Evolutionary conservation across 2,113 vertebrate genomes (phyloP).

Genomic region (Centropus bengalensis): DNA sequence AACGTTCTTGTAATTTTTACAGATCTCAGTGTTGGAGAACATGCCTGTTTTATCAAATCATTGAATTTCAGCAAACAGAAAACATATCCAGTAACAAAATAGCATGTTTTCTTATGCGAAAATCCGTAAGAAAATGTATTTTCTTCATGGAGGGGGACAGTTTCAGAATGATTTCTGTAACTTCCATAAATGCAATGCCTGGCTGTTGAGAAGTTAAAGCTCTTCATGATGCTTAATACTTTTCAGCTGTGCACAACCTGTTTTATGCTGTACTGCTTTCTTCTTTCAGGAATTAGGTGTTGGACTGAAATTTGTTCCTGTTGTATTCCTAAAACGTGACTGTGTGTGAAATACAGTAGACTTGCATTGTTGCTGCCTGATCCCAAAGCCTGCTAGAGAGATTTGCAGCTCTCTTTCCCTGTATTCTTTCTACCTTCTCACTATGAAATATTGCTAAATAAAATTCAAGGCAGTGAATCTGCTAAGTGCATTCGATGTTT

Average conservation of each 20-base stretch:
- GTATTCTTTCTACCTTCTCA: not conserved
- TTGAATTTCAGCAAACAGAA: not conserved
- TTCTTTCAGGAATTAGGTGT: not conserved
- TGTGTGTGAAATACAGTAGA: not conserved
- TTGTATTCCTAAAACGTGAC: not conserved
- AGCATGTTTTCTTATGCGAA: not conserved
- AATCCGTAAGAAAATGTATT: not conserved
- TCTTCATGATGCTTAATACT: not conserved
- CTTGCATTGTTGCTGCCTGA: not conserved
- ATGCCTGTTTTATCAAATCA: not conserved
- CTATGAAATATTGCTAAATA: not conserved
- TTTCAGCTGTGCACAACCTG: not conserved
- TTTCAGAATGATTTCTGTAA: not conserved
- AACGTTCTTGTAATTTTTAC: not conserved
- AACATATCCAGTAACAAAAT: not conserved
- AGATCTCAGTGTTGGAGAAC: not conserved
- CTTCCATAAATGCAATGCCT: not conserved
- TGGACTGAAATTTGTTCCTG: not conserved
- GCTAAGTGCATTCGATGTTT: not conserved
- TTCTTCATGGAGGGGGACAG: not conserved
- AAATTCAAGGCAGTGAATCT: not conserved
- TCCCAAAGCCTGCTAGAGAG: not conserved
- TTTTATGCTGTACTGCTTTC: not conserved
- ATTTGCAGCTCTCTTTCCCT: not conserved
- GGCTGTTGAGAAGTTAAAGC: not conserved